Evolutionary conservation across 2,888 invertebrate species (phyloP), one percentile per base, ranked within the genome.

Genomic region (Serrognathus titanus): DNA sequence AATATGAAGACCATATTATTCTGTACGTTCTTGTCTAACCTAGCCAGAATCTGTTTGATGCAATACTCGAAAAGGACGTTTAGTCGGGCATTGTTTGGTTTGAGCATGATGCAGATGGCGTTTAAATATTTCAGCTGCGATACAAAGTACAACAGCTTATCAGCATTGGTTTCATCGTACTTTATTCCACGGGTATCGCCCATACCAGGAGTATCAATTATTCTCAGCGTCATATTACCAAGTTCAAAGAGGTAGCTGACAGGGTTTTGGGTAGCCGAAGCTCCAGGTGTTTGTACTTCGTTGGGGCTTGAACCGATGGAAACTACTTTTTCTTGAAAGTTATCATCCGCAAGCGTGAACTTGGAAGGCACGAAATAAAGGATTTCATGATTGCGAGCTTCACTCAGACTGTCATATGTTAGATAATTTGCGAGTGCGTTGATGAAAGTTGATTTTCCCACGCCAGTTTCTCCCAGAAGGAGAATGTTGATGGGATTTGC

Each of bases 171-270:
- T 6, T 63, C 54, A 45, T 68, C 68, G 41, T 66, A 59, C 16
- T 60, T 51, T 10, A 66, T 52, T n/a, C 66, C 66, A 11, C 66
- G 56, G 2, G 65, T 58, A 57, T 68, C 68, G 8, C 65, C 66
- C 9, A 75, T 70, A 7, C 75, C 75, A 6, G 75, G 75, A 1
- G 75, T 73, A 57, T 75, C 75, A 20, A 75, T 75, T 13, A 75
- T 57, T 50, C 57, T 63, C 65, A 36, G 56, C 48, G 39, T 62
- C 45, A 24, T 51, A 53, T 53, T 39, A 13, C 51, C 54, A 2
- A 50, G n/a, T 36, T 58, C 59, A 55, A 65, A 66, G 5, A 51
- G 91, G 90, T 73, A 92, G 90, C 52, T 86, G 87, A 7, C 92
- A 89, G 75, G 50, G 13, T 53, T 35, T 54, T 65, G 65, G 9